phyloP scores from a whole-genome alignment of 2,888 invertebrate genomes.

The Hymenopus coronatus region DNA sequence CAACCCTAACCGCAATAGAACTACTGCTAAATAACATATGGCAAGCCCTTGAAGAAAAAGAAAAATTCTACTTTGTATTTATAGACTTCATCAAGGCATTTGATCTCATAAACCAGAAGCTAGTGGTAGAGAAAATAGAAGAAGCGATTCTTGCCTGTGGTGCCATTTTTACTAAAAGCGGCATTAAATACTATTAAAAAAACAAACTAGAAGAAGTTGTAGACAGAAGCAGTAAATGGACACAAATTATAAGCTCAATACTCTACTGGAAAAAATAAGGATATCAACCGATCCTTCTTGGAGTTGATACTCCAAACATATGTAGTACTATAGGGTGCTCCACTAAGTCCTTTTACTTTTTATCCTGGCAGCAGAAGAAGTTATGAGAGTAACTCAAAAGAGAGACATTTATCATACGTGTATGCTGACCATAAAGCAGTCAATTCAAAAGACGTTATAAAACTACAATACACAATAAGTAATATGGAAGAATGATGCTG shows the following conservation, averaged over 20 bases:
- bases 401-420: too few species aligned
- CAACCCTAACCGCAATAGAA: too few species aligned
- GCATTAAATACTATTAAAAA: too few species aligned
- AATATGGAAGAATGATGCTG: neutral
- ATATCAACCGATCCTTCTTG: neutral
- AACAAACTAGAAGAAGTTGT: neutral
- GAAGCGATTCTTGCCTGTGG: too few species aligned
- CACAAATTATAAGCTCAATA: neutral
- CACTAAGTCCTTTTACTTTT: neutral
- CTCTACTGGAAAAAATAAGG: neutral
- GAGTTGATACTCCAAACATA: neutral
- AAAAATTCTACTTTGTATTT: too few species aligned
- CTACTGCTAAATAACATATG: neutral
- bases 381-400: neutral
- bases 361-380: neutral
- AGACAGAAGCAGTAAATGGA: neutral
- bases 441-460: neutral
- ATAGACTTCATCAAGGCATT: too few species aligned
- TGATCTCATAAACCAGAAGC: too few species aligned
- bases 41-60: neutral
- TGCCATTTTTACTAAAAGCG: too few species aligned
- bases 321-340: neutral
- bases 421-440: too few species aligned
- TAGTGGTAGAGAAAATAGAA: too few species aligned
- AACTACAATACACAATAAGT: neutral